Percentiles rank a stretch among this genome's conserved stretches.
phyloP scores from a whole-genome alignment of 2,888 invertebrate genomes.

The Silvanus unidentatus region DNA sequence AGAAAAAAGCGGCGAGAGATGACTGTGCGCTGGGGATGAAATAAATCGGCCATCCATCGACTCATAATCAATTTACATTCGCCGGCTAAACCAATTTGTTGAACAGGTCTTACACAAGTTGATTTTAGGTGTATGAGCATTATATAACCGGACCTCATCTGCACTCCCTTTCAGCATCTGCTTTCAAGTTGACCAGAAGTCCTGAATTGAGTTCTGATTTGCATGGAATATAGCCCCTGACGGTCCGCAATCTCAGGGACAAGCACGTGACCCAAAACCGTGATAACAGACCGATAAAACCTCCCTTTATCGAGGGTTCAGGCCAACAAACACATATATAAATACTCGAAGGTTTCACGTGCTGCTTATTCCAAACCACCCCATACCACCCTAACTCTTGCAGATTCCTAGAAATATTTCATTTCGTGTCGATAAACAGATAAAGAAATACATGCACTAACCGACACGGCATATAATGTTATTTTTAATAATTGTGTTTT shows the following conservation, averaged over 20 bases:
- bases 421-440: constrained; percentile 18
- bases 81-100: constrained; percentile 9
- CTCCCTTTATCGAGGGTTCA: constrained; percentile 2
- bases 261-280: constrained; percentile 30
- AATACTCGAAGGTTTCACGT: background rate
- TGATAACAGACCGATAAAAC: constrained; percentile 13
- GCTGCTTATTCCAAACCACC: background rate
- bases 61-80: background rate
- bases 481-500: too few species aligned
- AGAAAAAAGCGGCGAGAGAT: too few species aligned
- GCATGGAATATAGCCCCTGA: constrained; percentile 38
- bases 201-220: constrained; percentile 35
- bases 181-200: constrained; percentile 28
- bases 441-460: constrained; percentile 13
- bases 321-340: background rate
- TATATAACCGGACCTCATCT: constrained; percentile 2
- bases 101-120: constrained; percentile 8
- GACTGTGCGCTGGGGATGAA: too few species aligned
- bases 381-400: too few species aligned
- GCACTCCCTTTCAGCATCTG: constrained; percentile 20
- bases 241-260: constrained; percentile 30
- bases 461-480: too few species aligned
- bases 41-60: too few species aligned
- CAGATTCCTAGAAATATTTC: constrained; percentile 15
- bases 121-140: constrained; percentile 9